These are phyloP conservation scores for Heteromormyrus szaboi DNA, from an alignment of 2,797 vertebrate species.

Conservation along the genomic window DNA sequence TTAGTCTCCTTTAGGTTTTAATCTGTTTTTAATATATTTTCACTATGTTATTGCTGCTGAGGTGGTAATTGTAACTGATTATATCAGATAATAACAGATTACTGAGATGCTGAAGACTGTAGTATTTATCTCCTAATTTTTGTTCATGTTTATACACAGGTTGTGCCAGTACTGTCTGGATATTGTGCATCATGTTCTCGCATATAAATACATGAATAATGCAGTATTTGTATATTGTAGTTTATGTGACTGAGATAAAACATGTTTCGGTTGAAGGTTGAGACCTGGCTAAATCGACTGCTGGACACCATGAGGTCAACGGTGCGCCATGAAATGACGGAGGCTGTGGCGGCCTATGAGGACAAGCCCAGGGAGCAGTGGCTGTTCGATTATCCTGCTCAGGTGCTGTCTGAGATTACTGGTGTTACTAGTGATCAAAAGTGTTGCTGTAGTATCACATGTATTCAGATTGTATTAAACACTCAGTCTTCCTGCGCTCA, in stretches of 20 bases:
- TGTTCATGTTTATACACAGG: background rate
- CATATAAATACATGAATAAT: slow-evolving; percentile 3
- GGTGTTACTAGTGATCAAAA: background rate
- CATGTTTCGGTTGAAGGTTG: slow-evolving; percentile 63
- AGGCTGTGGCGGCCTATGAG: slow-evolving; percentile 73
- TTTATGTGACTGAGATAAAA: background rate
- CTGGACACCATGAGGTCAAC: slow-evolving; percentile 79
- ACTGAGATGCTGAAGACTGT: background rate
- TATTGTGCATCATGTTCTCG: background rate
- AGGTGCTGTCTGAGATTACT: slow-evolving; percentile 64
- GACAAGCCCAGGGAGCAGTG: slow-evolving; percentile 90
- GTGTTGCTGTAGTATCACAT: background rate
- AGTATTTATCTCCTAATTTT: background rate
- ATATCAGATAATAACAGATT: background rate
- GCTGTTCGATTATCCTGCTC: slow-evolving; percentile 93
- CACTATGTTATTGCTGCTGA: background rate
- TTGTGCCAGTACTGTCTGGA: background rate
- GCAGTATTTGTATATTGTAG: background rate
- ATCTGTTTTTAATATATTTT: background rate
- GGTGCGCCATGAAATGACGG: slow-evolving; percentile 74
- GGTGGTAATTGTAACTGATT: background rate
- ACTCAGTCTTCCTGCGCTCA: background rate
- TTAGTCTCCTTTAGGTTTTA: background rate
- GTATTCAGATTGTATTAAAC: background rate
- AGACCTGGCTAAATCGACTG: slow-evolving; percentile 79